Evolutionary conservation across 30 jellyfish, hydroid and myxozoan species (phyloP).

Genomic region (Pseudorhiza aurosa): DNA sequence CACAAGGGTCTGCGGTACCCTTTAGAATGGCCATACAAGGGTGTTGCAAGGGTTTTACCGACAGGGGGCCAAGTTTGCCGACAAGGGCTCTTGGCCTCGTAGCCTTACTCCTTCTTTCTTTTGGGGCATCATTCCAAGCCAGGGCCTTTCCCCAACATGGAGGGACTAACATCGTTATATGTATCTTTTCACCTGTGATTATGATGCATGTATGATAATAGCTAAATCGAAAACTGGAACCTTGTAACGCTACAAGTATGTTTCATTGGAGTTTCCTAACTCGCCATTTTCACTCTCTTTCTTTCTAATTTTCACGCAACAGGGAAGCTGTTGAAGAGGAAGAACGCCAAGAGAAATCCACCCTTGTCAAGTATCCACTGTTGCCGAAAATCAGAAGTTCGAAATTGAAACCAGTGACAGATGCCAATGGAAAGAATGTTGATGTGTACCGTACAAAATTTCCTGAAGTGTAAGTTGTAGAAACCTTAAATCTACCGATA

Average conservation of each 20-base stretch:
- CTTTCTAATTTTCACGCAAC: neutral
- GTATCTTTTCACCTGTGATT: too few relatives aligned
- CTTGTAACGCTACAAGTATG: too few relatives aligned
- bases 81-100: too few relatives aligned
- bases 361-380: conserved; percentile 41
- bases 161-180: too few relatives aligned
- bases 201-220: neutral
- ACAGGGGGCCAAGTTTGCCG: too few relatives aligned
- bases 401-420: neutral
- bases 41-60: too few relatives aligned
- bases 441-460: conserved; percentile 4
- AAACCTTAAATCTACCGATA: neutral
- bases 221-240: neutral
- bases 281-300: neutral
- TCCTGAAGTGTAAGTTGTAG: conserved; percentile 56
- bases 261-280: neutral
- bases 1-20: too few relatives aligned
- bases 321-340: conserved; percentile 61
- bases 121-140: neutral
- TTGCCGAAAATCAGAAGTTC: conserved; percentile 17
- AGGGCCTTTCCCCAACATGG: too few relatives aligned
- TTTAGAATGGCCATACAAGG: too few relatives aligned
- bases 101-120: too few relatives aligned
- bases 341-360: conserved; percentile 39
- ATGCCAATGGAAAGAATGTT: neutral